Conservation (phyloP, 2,797 vertebrate genomes). For the Sebastes kiyomatsui region DNA sequence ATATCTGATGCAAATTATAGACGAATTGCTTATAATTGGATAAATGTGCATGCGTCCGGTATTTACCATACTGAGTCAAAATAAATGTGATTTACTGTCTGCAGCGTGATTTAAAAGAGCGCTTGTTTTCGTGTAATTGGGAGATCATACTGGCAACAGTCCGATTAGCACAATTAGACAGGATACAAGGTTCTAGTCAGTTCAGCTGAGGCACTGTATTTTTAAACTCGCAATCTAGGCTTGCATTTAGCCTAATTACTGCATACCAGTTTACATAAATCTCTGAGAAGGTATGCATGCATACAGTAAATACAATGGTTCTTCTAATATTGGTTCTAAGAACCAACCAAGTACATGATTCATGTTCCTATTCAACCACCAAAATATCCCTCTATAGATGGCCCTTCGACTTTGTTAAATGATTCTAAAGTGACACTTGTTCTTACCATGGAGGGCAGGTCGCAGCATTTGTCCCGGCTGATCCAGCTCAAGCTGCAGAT, state of each 20-base stretch:
- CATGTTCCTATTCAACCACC: background rate
- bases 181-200: conserved; percentile 38
- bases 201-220: conserved; percentile 21
- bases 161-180: conserved; percentile 52
- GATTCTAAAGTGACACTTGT: conserved; percentile 15
- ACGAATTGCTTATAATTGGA: conserved; percentile 55
- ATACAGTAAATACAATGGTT: background rate
- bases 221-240: conserved; percentile 7
- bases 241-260: conserved; percentile 13
- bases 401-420: background rate
- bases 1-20: conserved; percentile 60
- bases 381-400: background rate
- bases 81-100: conserved; percentile 42
- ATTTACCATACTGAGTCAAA: conserved; percentile 36
- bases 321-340: background rate
- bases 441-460: conserved; percentile 95
- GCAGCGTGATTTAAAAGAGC: conserved; percentile 25
- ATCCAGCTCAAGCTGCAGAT: conserved; percentile 98
- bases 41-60: conserved; percentile 46
- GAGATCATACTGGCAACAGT: conserved; percentile 33
- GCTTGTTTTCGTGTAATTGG: conserved; percentile 51
- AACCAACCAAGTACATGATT: background rate
- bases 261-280: background rate
- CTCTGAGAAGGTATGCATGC: background rate
- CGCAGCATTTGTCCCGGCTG: conserved; percentile 97